Percentiles rank a stretch among this genome's conserved stretches.
phyloP scores from a whole-genome alignment of 2,888 invertebrate genomes.

The Ametastegia equiseti region DNA sequence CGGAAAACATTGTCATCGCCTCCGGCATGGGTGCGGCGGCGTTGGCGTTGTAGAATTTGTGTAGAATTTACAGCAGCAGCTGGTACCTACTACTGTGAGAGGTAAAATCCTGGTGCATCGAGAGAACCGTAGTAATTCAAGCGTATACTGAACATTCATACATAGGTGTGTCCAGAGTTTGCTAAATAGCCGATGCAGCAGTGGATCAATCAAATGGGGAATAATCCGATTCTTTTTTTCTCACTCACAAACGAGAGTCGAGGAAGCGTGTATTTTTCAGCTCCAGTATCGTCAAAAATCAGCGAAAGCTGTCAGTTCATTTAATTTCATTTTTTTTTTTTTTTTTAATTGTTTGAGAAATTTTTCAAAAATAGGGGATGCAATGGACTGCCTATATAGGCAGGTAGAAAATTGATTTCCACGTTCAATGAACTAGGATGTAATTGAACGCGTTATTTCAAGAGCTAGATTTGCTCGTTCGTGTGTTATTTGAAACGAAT shows the following conservation, averaged over 20 bases:
- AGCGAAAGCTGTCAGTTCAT: too few species aligned
- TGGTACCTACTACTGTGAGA: not conserved
- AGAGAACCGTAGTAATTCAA: conserved; percentile 13
- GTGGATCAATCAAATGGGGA: conserved; percentile 36
- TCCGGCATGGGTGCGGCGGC: not conserved
- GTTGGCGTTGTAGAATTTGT: not conserved
- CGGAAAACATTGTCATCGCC: conserved; percentile 41
- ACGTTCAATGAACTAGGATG: not conserved
- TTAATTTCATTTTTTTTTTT: too few species aligned
- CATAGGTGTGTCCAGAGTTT: conserved; percentile 11
- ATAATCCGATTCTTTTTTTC: conserved; percentile 34
- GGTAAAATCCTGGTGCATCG: conserved; percentile 1
- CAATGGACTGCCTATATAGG: not conserved
- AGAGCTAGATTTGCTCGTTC: not conserved
- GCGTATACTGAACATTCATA: not conserved
- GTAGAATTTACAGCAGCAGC: conserved; percentile 8
- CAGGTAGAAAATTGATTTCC: not conserved
- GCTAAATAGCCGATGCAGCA: conserved; percentile 34
- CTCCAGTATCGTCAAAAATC: not conserved
- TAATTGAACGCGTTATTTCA: not conserved
- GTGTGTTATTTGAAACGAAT: not conserved
- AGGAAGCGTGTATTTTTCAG: not conserved
- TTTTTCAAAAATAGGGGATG: not conserved
- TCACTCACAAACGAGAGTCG: not conserved
- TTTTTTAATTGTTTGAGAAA: too few species aligned